Conservation (phyloP, 2,113 vertebrate genomes). For the Cochlearius cochlearius region DNA sequence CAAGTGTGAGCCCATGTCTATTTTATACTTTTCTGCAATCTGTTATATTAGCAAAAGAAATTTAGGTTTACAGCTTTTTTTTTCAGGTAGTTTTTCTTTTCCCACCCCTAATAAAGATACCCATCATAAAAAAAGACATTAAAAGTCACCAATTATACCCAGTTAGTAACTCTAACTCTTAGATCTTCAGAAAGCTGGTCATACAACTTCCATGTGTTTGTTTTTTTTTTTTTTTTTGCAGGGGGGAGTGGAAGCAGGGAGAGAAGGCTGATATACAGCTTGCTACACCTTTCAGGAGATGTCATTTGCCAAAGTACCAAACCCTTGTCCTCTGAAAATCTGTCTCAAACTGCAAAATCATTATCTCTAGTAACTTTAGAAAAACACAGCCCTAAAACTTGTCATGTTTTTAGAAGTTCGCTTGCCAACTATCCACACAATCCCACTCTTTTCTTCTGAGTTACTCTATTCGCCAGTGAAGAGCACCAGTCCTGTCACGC, state of each 20-base stretch:
- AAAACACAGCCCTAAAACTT: neutral
- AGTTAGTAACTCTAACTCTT: neutral
- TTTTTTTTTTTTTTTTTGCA: neutral
- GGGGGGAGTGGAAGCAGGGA: neutral
- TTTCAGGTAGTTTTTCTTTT: neutral
- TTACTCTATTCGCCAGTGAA: rapidly evolving
- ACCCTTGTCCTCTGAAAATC: neutral
- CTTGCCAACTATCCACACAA: neutral
- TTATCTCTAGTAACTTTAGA: neutral
- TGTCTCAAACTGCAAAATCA: neutral
- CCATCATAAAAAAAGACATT: neutral
- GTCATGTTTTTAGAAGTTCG: neutral
- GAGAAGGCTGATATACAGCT: neutral
- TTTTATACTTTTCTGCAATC: neutral
- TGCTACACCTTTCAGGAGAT: neutral
- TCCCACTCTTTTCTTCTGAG: neutral
- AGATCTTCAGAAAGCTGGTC: neutral
- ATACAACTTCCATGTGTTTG: neutral
- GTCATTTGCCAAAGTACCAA: neutral
- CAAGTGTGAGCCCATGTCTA: neutral
- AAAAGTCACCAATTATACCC: neutral
- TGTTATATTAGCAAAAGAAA: neutral
- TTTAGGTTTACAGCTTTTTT: neutral
- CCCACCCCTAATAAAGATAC: neutral
- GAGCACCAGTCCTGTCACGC: neutral